Base-by-base conservation (phyloP, 2,797 vertebrate species). In the Otolemur crassicaudatus region DNA sequence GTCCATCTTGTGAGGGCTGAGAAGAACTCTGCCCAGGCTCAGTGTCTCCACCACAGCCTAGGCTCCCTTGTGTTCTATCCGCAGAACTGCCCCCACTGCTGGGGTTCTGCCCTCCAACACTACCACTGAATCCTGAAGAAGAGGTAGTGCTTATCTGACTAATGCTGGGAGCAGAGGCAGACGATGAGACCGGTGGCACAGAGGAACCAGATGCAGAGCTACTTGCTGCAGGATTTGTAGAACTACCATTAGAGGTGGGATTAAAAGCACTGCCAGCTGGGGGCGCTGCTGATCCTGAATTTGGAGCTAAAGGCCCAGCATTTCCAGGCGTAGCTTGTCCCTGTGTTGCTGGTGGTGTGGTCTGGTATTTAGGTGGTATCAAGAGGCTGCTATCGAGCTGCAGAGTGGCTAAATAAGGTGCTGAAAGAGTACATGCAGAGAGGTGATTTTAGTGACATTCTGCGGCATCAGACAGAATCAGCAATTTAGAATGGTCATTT, bases 321-420 rank as follows among this genome's bases (percentile, higher is more conserved):
- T 22, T 98, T 67, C 98, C 98, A 60, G 95, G 98, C 25, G 94
- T 96, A 92, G 97, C 95, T 67, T 91, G 99, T 37, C 97, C 94
- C 97, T 98, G 98, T 90, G 98, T 76, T 97, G 96, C 80, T 96
- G 97, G 96, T 96, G 97, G 96, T 20, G 98, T 95, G n/a, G 98
- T 96, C 97, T 99, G 99, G 97, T 98, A 98, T 98, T 99, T 99
- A 5, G 99, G 99, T 46, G 99, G 99, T 83, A 99, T 97, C 97
- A 99, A 95, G 2, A 99, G 99, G 98, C 98, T 99, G 98, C 98
- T 99, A 97, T 99, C 99, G 81, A 99, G 98, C 97, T 99, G 98
- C 96, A 99, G 98, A 56, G 98, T 98, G 91, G 99, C 99, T 91
- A 99, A 97, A 98, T 99, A 99, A 97, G 99, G 99, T 98, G 99